Conservation (phyloP, 2,113 vertebrate species). For the Mus pahari region DNA sequence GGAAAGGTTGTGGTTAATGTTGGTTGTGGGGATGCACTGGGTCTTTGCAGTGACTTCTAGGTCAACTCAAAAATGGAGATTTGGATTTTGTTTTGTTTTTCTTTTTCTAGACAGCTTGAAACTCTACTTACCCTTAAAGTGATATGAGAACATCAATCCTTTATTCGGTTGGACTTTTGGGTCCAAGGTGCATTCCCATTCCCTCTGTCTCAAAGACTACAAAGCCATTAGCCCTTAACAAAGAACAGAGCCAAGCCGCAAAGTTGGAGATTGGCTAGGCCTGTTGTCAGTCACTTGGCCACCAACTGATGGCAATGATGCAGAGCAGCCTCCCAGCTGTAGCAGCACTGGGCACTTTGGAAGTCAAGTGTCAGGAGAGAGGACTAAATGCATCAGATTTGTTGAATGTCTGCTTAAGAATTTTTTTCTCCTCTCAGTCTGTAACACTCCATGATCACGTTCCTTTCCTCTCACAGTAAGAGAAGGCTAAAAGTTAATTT, state of each 20-base stretch:
- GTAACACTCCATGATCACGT: rapidly evolving
- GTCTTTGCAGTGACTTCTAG: background rate
- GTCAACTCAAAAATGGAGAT: background rate
- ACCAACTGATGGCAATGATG: background rate
- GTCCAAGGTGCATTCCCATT: background rate
- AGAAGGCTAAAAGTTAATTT: background rate
- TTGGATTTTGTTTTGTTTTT: background rate
- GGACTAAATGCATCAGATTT: background rate
- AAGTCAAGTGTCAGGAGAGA: background rate
- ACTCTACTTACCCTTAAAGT: background rate
- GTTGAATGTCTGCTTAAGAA: background rate
- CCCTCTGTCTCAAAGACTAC: background rate
- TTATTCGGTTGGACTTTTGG: background rate
- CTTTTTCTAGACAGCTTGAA: background rate
- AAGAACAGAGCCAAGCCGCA: background rate
- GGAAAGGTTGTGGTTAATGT: background rate
- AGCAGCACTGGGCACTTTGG: background rate
- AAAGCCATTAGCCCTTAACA: background rate
- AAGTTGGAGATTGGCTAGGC: background rate
- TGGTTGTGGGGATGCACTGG: background rate
- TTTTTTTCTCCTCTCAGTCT: background rate
- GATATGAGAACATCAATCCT: background rate
- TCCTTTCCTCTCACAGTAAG: background rate
- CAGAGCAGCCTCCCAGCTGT: background rate
- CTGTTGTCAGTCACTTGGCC: background rate